Evolutionary conservation across 2,113 vertebrate species (phyloP), one percentile per base, ranked within the genome.

Genomic region (Aythya baeri): DNA sequence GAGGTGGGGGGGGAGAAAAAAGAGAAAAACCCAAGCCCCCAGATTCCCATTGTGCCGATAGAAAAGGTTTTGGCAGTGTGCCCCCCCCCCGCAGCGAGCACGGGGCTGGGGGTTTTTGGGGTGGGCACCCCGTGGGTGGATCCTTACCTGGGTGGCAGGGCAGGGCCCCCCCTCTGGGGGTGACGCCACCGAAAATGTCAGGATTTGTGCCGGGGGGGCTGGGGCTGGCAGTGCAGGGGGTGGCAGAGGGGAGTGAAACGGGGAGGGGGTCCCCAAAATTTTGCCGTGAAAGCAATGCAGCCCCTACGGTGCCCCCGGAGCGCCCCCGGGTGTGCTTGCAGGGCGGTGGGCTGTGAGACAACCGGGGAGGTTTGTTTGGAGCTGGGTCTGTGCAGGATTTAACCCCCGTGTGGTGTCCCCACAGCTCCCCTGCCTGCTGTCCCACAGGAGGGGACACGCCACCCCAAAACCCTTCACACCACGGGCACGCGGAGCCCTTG

Each of bases 281-380:
- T 26, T 54, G 52, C 99, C 99, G 89, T 98, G 97, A 18, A 99
- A 62, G 61, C 61, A 63, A 63, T 11, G 61, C 3, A 16, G 27
- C 61, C 36, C 25, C 23, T 25, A 41, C 5, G 16, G 7, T 38
- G 25, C 62, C 18, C 62, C 61, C 17, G 25, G 50, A 25, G 11
- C 61, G 34, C 34, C 61, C 25, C 9, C 3, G 23, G 23, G 62
- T 27, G 62, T 63, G 36, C 62, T 63, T 17, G 36, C 16, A 29
- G 62, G 36, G 62, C 26, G 34, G 25, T 36, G 59, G 34, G 59
- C 34, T 62, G 59, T 9, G 36, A 17, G 14, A 14, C 34, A 36
- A 34, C 34, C 9, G 9, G 59, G 34, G 23, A 26, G 59, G 59
- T 23, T 61, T 14, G 59, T 23, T 61, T 15, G 13, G 59, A 25